phyloP scores from a whole-genome alignment of 1,140 invertebrate genomes.

The Neodiprion fabricii region DNA sequence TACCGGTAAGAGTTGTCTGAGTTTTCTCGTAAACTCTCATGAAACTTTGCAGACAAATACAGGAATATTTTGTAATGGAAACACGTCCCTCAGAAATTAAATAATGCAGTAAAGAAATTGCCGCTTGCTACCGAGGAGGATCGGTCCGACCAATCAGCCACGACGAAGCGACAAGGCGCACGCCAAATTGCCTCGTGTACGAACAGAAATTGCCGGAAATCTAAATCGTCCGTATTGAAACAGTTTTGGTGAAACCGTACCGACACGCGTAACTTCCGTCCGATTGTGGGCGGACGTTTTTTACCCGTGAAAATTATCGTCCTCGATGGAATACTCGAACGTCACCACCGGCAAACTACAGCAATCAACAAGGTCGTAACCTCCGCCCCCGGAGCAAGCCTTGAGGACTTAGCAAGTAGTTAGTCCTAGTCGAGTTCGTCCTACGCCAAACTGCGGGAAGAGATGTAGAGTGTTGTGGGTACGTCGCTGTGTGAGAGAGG shows the following conservation, averaged over 20 bases:
- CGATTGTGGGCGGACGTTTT: no score
- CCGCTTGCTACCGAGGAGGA: not conserved
- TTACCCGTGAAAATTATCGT: not conserved
- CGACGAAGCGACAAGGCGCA: no score
- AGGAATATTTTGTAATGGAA: conserved; percentile 55
- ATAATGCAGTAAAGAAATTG: conserved; percentile 42
- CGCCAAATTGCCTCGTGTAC: no score
- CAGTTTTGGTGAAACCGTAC: no score
- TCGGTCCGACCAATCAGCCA: no score
- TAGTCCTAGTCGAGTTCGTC: conserved; percentile 37
- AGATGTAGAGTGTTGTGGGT: conserved; percentile 29
- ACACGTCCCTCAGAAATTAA: conserved; percentile 52
- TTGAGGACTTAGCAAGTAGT: conserved; percentile 50
- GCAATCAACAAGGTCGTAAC: conserved; percentile 49
- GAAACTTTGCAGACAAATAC: conserved; percentile 55
- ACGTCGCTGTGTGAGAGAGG: not conserved
- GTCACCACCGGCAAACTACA: conserved; percentile 39
- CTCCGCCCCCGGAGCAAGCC: conserved; percentile 35
- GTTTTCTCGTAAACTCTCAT: conserved; percentile 52
- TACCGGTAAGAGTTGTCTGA: conserved; percentile 29
- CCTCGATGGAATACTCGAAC: conserved; percentile 19
- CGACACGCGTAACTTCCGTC: no score
- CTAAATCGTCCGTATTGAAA: no score
- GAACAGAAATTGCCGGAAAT: no score
- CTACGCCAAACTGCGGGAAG: conserved; percentile 25